phyloP scores from a whole-genome alignment of 2,797 vertebrate genomes.

The Remorina albescens region DNA sequence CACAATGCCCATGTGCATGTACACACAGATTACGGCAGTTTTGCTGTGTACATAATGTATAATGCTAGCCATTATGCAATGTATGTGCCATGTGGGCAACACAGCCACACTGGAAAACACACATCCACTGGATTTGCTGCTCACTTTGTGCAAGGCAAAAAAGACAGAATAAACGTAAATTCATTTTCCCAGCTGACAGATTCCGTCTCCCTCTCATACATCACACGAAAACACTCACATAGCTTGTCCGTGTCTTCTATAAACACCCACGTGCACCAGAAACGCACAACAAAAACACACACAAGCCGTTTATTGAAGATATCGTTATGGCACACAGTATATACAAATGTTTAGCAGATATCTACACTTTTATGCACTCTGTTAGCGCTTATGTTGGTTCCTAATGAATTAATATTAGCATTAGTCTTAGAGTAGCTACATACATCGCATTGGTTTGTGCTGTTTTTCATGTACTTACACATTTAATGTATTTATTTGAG shows the following conservation, averaged over 20 bases:
- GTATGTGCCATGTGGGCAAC: background rate
- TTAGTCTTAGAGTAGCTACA: background rate
- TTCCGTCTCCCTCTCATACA: constrained; percentile 47
- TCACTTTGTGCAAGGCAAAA: constrained; percentile 19
- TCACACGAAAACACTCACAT: constrained; percentile 47
- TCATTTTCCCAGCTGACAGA: constrained; percentile 67
- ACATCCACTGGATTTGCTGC: constrained; percentile 16
- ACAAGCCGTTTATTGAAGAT: background rate
- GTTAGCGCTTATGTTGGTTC: background rate
- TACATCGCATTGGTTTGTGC: background rate
- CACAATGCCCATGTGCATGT: background rate
- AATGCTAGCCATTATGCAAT: constrained; percentile 7
- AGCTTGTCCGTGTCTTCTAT: constrained; percentile 31
- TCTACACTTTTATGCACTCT: constrained; percentile 5
- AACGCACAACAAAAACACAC: constrained; percentile 12
- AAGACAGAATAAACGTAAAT: constrained; percentile 36
- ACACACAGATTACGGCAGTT: background rate
- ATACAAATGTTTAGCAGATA: background rate
- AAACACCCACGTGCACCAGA: constrained; percentile 13
- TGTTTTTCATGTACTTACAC: constrained; percentile 4
- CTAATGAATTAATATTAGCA: constrained; percentile 7
- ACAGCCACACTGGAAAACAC: background rate
- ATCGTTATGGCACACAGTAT: background rate
- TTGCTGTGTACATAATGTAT: background rate
- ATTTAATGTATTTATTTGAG: background rate